Base-by-base conservation (phyloP, 2,797 vertebrate species). In the Enteromius thamalakanensis region DNA sequence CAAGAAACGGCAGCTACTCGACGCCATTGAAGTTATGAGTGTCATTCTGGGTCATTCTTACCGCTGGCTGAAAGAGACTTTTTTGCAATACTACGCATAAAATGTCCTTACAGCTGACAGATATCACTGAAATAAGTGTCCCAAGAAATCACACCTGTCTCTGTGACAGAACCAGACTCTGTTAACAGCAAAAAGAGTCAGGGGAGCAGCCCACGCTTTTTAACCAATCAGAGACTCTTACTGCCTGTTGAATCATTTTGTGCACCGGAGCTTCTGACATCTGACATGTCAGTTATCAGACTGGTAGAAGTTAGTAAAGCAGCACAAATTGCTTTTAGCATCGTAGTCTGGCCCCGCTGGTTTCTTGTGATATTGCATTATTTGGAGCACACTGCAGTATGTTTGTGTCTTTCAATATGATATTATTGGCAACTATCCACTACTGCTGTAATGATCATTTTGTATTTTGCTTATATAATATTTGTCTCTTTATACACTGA, bases 281-380 rank as follows among this genome's bases (percentile, higher is more conserved):
- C 34, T 42, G 74, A 76, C 53, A 60, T 26, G 74, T 42, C 53
- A 42, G 74, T 26, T 42, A 58, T 26, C 7, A 26, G 15, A n/a
- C 72, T 40, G 53, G 32, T 15, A 21, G n/a, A 76, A 76, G 53
- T 76, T 60, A 60, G 53, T 60, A 76, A 76, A 76, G 53, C 15
- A 21, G 74, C 34, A 26, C 34, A 60, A 58, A 58, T 76, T 58
- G 34, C 72, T 58, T 76, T 23, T 34, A 58, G 34, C 72, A 58
- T 2, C 0, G 3, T 10, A 5, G 72, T 17, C 51, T 58, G 12
- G 34, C 12, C 72, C 21, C 6, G 0, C 51, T 23, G 72, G 21
- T 58, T 34, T 40, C 21, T 40, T 40, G 37, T 40, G 12, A 58
- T 58, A 26, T 23, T 58, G 12, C 15, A 58, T 76, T 75, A 55